These are phyloP conservation scores for Caenorhabditis inopinata DNA, from an alignment of 1,140 invertebrate genomes.

Conservation along the genomic window DNA sequence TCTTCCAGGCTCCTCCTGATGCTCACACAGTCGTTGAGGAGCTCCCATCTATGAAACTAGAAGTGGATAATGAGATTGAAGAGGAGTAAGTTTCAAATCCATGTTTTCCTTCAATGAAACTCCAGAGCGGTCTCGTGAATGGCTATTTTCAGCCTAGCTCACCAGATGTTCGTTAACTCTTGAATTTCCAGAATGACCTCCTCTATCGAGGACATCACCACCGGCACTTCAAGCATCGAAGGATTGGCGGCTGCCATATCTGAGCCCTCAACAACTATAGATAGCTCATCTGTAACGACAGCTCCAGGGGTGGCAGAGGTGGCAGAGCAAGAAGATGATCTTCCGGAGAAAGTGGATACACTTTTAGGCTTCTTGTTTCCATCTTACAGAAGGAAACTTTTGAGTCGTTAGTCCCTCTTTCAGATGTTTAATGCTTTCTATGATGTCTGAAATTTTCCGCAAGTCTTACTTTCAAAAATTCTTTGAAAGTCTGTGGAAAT, in stretches of 20 bases:
- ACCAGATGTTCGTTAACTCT: too few species aligned
- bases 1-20: not conserved
- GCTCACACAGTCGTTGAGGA: not conserved
- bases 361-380: constrained; percentile 4
- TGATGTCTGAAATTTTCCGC: too few species aligned
- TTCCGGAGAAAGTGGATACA: constrained; percentile 14
- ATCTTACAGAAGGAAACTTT: not conserved
- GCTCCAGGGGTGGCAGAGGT: too few species aligned
- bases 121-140: too few species aligned
- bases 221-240: not conserved
- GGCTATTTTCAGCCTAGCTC: too few species aligned
- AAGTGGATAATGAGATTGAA: not conserved
- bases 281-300: too few species aligned
- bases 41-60: not conserved
- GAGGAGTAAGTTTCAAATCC: not conserved
- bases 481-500: too few species aligned
- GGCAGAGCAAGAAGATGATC: not conserved
- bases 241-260: not conserved
- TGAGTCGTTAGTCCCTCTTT: not conserved
- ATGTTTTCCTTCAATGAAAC: too few species aligned
- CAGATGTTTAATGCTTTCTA: too few species aligned
- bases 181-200: not conserved
- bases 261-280: not conserved
- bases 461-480: too few species aligned
- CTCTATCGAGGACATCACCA: constrained; percentile 1